phyloP scores from a whole-genome alignment of 2,888 invertebrate genomes.

The Ormyrus thymus region DNA sequence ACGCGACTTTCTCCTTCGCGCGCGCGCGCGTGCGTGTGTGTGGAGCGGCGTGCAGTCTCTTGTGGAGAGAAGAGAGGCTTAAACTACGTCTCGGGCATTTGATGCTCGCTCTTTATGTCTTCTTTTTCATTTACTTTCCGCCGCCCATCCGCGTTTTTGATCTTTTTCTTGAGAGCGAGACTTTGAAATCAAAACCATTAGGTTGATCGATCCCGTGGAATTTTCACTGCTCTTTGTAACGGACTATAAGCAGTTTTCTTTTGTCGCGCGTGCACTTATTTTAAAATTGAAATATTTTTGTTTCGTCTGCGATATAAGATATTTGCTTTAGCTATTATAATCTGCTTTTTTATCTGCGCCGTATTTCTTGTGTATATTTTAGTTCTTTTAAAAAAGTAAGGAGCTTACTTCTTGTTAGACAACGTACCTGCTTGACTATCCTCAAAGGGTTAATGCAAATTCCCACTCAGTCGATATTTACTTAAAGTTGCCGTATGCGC shows the following conservation, averaged over 20 bases:
- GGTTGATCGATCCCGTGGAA: background rate
- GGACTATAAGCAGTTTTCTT: no score
- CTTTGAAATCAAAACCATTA: constrained; percentile 22
- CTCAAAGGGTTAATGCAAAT: constrained; percentile 28
- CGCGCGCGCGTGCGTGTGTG: background rate
- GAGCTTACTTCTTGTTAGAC: background rate
- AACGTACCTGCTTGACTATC: background rate
- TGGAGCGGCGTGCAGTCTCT: constrained; percentile 3
- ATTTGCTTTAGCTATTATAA: no score
- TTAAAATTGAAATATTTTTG: background rate
- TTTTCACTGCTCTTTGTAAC: background rate
- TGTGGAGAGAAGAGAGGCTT: background rate
- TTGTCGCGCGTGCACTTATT: background rate
- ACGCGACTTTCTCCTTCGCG: background rate
- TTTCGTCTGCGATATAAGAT: background rate
- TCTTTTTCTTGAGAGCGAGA: background rate
- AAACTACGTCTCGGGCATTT: constrained; percentile 14
- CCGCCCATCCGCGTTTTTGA: background rate
- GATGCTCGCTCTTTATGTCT: constrained; percentile 3
- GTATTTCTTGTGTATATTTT: background rate
- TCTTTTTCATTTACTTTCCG: background rate
- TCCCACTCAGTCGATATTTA: constrained; percentile 12
- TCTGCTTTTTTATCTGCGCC: no score
- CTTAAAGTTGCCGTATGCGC: background rate
- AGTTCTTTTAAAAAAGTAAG: background rate